Evolutionary conservation across 2,888 invertebrate species (phyloP).

Genomic region (Drosophila nr. fundita): DNA sequence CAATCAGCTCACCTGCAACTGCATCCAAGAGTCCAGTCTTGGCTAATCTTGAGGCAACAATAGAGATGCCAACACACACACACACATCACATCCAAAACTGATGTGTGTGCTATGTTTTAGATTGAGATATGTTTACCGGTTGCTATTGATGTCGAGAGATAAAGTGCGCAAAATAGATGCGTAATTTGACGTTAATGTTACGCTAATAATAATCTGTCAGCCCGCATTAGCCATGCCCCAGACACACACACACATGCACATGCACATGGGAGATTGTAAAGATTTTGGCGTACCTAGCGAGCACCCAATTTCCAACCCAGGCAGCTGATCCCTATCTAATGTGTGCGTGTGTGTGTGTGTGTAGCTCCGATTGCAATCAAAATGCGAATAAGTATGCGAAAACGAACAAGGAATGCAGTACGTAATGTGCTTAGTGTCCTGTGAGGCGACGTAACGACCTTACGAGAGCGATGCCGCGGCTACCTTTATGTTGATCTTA

Average conservation of each 20-base stretch:
- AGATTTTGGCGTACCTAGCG: conserved; percentile 34
- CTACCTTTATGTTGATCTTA: conserved; percentile 32
- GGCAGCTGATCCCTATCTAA: conserved; percentile 62
- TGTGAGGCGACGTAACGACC: conserved; percentile 52
- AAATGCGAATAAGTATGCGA: conserved; percentile 62
- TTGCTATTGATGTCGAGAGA: conserved; percentile 51
- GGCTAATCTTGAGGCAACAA: conserved; percentile 32
- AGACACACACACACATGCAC: conserved; percentile 31
- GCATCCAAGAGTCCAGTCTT: conserved; percentile 24
- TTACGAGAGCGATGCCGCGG: conserved; percentile 13
- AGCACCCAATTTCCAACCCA: conserved; percentile 10
- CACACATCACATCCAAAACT: conserved; percentile 3
- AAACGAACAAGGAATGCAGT: conserved; percentile 23
- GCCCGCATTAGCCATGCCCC: conserved; percentile 66
- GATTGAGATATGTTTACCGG: conserved; percentile 31
- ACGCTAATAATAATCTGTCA: conserved; percentile 83
- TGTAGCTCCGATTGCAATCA: conserved; percentile 53
- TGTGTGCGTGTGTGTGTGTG: conserved; percentile 24
- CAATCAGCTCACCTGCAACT: conserved; percentile 29
- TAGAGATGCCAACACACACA: conserved; percentile 3
- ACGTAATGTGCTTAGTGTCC: conserved; percentile 61
- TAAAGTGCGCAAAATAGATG: conserved; percentile 78
- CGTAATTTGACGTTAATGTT: conserved; percentile 83
- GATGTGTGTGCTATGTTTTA: conserved; percentile 33
- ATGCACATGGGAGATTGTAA: conserved; percentile 25